Percentiles rank a stretch among this genome's conserved stretches.
Conservation (phyloP, 2,797 vertebrate species). For the Sebastes taczanowskii region DNA sequence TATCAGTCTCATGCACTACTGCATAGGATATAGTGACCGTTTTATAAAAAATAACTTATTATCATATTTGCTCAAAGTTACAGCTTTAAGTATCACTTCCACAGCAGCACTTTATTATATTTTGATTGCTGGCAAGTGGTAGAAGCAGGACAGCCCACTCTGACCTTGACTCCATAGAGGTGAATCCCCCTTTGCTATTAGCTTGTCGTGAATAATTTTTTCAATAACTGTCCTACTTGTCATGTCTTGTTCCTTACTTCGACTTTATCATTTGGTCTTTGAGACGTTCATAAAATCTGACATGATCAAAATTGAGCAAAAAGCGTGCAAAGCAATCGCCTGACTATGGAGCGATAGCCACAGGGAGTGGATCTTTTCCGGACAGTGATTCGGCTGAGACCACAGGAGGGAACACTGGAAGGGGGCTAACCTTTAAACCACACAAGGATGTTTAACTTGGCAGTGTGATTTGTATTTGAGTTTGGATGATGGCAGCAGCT, state of each 20-base stretch:
- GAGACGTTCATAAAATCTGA: conserved; percentile 21
- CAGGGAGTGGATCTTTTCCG: conserved; percentile 46
- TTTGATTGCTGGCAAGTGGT: background rate
- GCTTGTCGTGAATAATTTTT: background rate
- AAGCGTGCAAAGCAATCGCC: background rate
- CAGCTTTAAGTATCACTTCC: background rate
- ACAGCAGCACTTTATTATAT: background rate
- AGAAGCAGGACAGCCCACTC: background rate
- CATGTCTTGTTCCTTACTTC: background rate
- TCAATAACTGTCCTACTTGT: background rate
- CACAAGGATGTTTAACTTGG: conserved; percentile 47
- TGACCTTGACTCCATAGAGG: background rate
- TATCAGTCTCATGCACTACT: no score
- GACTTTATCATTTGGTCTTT: background rate
- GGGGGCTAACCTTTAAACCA: conserved; percentile 59
- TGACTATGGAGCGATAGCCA: conserved; percentile 31
- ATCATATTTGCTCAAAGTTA: no score
- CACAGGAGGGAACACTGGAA: conserved; percentile 33
- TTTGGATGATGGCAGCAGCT: conserved; percentile 49
- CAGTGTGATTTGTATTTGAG: conserved; percentile 47
- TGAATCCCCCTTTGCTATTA: background rate
- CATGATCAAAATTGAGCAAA: conserved; percentile 12
- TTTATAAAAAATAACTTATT: no score
- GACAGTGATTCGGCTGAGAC: conserved; percentile 36
- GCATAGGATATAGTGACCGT: no score